phyloP scores from a whole-genome alignment of 2,113 vertebrate species.

The rat (Rattus norvegicus) region GRCr8 NC_086027.1:82993501-82994000 shows the following conservation, averaged over 20 bases:
- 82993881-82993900: neutral
- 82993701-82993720: neutral
- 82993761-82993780: neutral
- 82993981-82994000: conserved; percentile 78
- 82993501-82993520: conserved; percentile 29
- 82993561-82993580: conserved; percentile 71
- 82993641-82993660: conserved; percentile 84
- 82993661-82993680: conserved; percentile 84
- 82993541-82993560: conserved; percentile 32
- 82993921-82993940: neutral
- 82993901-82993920: neutral
- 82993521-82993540: neutral
- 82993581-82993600: conserved; percentile 84
- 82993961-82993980: conserved; percentile 78
- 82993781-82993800: neutral
- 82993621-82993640: conserved; percentile 84
- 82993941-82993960: conserved; percentile 67
- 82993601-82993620: conserved; percentile 84
- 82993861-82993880: no score
- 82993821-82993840: neutral
- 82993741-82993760: conserved; percentile 9
- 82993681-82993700: conserved; percentile 81
- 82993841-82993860: neutral
- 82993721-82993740: neutral
- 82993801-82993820: neutral